Percentiles rank a stretch among this genome's conserved stretches.
Evolutionary conservation across 2,888 invertebrate species (phyloP).

Genomic region (Melanostoma mellinum): DNA sequence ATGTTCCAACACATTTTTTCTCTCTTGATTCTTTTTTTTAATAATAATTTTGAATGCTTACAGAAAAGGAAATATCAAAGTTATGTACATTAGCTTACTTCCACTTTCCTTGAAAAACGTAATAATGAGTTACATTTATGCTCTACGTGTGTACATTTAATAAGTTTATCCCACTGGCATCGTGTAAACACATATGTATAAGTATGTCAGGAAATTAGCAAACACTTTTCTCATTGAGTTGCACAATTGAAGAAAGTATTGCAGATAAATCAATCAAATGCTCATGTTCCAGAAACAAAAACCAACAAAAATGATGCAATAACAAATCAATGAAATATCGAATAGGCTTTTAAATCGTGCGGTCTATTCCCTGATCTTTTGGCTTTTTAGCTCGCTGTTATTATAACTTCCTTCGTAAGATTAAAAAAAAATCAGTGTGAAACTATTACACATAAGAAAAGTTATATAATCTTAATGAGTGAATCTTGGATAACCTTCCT

Average conservation of each 20-base stretch:
- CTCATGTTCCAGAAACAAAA: neutral
- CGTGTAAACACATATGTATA: neutral
- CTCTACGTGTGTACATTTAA: neutral
- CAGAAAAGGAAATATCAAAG: too few species aligned
- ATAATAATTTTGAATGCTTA: too few species aligned
- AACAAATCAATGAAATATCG: neutral
- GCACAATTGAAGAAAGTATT: slow-evolving; percentile 8
- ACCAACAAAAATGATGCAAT: neutral
- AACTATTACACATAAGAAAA: too few species aligned
- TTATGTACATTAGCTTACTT: too few species aligned
- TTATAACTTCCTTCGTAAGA: neutral
- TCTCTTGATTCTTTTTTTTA: too few species aligned
- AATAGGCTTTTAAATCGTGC: neutral
- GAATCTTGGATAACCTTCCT: too few species aligned
- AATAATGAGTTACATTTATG: neutral
- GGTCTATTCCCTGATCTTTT: neutral
- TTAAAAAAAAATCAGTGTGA: neutral
- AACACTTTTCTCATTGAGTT: slow-evolving; percentile 5
- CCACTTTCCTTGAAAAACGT: too few species aligned
- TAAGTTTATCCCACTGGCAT: slow-evolving; percentile 14
- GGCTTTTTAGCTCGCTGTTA: neutral
- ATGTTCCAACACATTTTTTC: slow-evolving; percentile 6
- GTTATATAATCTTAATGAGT: too few species aligned
- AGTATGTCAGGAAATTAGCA: neutral
- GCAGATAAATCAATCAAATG: slow-evolving; percentile 13